Conservation (phyloP, 2,888 invertebrate species). For the Pyralis farinalis region DNA sequence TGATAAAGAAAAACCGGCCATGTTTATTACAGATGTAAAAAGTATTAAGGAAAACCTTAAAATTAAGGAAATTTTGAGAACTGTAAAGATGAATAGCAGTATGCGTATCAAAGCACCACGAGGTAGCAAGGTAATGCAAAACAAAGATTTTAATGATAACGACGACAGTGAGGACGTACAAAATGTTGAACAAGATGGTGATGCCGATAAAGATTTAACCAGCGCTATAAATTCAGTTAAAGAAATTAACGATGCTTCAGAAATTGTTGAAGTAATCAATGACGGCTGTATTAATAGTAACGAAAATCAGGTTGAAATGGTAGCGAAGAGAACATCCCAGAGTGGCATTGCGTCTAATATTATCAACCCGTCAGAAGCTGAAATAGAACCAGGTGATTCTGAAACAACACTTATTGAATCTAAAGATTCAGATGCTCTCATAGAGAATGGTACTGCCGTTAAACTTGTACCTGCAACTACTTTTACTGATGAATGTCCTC, state of each 20-base stretch:
- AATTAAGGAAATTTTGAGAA: conserved; percentile 65
- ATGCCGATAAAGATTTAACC: conserved; percentile 20
- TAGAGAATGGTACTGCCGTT: too few species aligned
- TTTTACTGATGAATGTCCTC: conserved; percentile 17
- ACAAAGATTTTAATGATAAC: conserved; percentile 53
- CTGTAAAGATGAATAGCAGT: conserved; percentile 69
- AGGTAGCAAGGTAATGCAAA: conserved; percentile 61
- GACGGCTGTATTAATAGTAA: conserved; percentile 16
- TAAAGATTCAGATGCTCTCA: too few species aligned
- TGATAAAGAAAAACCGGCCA: conserved; percentile 43
- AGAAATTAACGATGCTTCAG: conserved; percentile 12
- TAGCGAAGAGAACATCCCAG: neutral
- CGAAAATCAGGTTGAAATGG: neutral
- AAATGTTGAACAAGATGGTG: conserved; percentile 10
- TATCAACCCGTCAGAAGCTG: conserved; percentile 3
- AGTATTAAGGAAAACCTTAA: conserved; percentile 63
- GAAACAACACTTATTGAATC: neutral
- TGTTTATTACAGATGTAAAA: conserved; percentile 56
- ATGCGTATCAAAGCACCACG: conserved; percentile 61
- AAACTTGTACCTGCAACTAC: neutral
- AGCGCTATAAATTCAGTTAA: conserved; percentile 50
- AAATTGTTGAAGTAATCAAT: conserved; percentile 16
- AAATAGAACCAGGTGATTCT: neutral
- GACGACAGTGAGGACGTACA: conserved; percentile 45
- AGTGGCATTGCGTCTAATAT: neutral